Conservation (phyloP, 2,797 vertebrate species). For the Saguinus oedipus region DNA sequence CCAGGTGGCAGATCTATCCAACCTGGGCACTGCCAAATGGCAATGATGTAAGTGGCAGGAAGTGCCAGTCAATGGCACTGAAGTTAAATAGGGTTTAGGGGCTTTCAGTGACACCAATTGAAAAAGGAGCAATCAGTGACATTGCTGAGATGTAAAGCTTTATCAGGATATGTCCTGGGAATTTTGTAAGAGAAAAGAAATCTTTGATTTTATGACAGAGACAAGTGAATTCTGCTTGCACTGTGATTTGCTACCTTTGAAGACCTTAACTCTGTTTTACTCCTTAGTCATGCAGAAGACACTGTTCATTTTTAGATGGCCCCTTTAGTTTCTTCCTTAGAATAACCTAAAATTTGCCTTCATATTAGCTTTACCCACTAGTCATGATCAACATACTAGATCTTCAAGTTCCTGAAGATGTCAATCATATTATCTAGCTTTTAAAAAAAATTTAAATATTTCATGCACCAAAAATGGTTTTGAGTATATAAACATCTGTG, state of each 20-base stretch:
- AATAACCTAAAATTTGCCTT: neutral
- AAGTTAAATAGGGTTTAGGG: neutral
- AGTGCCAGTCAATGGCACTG: neutral
- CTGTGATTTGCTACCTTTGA: neutral
- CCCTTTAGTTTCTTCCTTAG: neutral
- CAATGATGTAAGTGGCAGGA: neutral
- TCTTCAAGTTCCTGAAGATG: neutral
- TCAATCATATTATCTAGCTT: neutral
- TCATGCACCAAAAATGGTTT: neutral
- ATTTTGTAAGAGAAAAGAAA: neutral
- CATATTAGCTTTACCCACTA: neutral
- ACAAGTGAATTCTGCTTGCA: neutral
- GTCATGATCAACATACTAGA: neutral
- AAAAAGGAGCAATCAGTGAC: neutral
- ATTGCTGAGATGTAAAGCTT: neutral
- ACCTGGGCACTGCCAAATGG: neutral
- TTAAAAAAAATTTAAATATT: neutral
- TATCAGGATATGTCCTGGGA: neutral
- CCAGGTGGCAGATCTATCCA: too few species aligned
- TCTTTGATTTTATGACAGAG: neutral
- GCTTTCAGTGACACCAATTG: neutral
- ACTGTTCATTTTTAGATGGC: neutral
- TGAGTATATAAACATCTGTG: neutral
- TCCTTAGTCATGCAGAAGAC: neutral
- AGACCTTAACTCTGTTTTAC: neutral